Base-by-base conservation (phyloP, 1,140 invertebrate genomes). In the Pygmarrhopalites habei region DNA sequence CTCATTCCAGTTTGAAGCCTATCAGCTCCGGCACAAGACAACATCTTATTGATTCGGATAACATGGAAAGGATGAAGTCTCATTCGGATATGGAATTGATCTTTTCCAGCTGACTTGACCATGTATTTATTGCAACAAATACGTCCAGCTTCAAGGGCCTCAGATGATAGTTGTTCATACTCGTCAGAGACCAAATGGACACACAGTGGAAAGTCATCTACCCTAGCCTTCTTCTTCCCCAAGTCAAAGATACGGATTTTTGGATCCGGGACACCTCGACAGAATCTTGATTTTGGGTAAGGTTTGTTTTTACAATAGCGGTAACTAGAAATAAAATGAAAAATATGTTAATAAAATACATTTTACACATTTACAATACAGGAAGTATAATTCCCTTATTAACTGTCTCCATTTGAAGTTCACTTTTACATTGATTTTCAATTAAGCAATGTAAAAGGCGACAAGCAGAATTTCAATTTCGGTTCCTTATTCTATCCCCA, bases 301-400 rank as follows among this genome's bases (percentile, higher is more conserved):
- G 97, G 97, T 77, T 99, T 99, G 79, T 99, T 99, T 80, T 99
- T 99, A 78, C 97, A 99, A 74, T 99, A 99, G 51, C 96, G 90
- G 79, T 99, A 99, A 81, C 94, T 95, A 23, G 7, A 65, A n/a
- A n/a, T n/a, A 59, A 29, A n/a, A n/a, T n/a, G n/a, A n/a, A n/a
- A n/a, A n/a, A n/a, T n/a, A n/a, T n/a, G n/a, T n/a, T n/a, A n/a
- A n/a, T n/a, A n/a, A n/a, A n/a, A n/a, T n/a, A n/a, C n/a, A n/a
- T n/a, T n/a, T n/a, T n/a, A n/a, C n/a, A n/a, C n/a, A n/a, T n/a
- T n/a, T n/a, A n/a, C n/a, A n/a, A n/a, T n/a, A n/a, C n/a, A n/a
- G n/a, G n/a, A n/a, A n/a, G n/a, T n/a, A n/a, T n/a, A n/a, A n/a
- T n/a, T n/a, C n/a, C n/a, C n/a, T n/a, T n/a, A n/a, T n/a, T n/a